These are phyloP conservation scores for Podiceps cristatus DNA, from an alignment of 2,113 vertebrate genomes.

Conservation along the genomic window DNA sequence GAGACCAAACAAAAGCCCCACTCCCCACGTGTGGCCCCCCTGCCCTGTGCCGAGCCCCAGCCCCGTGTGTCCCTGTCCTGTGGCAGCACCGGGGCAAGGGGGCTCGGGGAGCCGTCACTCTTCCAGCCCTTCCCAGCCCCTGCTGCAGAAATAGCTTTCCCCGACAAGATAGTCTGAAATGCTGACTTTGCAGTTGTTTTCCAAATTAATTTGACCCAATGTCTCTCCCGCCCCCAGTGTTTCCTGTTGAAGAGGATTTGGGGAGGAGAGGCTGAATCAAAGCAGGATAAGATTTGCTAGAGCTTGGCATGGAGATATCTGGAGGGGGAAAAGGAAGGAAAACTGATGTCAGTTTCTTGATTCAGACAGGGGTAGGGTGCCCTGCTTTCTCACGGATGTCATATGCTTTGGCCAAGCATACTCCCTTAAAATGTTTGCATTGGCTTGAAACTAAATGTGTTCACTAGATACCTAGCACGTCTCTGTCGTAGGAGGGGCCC, in stretches of 20 bases:
- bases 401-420: not conserved
- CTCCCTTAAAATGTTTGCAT: not conserved
- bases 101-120: not conserved
- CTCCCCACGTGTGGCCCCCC: rapidly evolving
- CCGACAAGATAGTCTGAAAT: not conserved
- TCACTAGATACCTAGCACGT: not conserved
- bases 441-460: not conserved
- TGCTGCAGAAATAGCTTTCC: not conserved
- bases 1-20: not conserved
- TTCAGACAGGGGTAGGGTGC: not conserved
- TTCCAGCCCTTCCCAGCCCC: not conserved
- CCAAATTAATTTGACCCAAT: not conserved
- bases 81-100: not conserved
- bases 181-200: not conserved
- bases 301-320: not conserved
- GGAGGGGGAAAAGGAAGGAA: not conserved
- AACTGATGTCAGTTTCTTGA: not conserved
- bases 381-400: not conserved
- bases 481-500: not conserved
- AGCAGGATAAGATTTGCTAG: not conserved
- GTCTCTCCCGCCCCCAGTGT: not conserved
- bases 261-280: not conserved
- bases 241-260: not conserved
- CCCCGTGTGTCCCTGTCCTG: rapidly evolving
- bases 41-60: not conserved